A percentile compares a stretch with the other conserved stretches of the same genome.
These are phyloP conservation scores for Hippopotamyrus pictus DNA, from an alignment of 2,797 vertebrate genomes.

Conservation along the genomic window DNA sequence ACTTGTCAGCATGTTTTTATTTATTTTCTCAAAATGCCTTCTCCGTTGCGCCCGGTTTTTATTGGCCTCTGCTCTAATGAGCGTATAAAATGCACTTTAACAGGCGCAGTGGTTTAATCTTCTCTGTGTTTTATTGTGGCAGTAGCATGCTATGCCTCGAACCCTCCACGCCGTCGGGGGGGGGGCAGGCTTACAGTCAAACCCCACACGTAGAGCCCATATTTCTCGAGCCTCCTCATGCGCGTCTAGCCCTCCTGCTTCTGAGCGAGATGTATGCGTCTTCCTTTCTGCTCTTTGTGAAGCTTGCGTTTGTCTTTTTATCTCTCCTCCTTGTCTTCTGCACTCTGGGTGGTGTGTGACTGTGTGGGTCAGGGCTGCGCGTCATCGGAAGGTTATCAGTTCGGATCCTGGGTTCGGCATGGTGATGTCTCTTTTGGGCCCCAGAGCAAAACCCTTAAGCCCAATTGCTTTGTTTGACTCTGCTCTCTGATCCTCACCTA, in stretches of 20 bases:
- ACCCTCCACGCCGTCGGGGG: constrained; percentile 32
- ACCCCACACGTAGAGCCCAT: constrained; percentile 57
- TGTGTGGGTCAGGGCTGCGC: not conserved
- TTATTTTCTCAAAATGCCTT: constrained; percentile 39
- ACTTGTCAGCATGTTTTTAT: constrained; percentile 34
- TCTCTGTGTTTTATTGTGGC: constrained; percentile 43
- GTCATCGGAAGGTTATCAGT: not conserved
- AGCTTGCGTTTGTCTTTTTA: not conserved
- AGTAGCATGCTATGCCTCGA: constrained; percentile 40
- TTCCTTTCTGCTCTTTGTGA: not conserved
- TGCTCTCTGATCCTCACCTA: not conserved
- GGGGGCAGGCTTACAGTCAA: constrained; percentile 21
- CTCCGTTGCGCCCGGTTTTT: constrained; percentile 49
- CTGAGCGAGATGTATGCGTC: not conserved
- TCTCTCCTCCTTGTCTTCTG: not conserved
- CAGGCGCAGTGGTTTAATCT: constrained; percentile 38
- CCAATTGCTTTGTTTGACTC: not conserved
- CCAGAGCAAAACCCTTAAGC: not conserved
- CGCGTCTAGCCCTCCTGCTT: not conserved
- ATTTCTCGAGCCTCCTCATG: not conserved
- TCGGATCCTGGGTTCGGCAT: not conserved
- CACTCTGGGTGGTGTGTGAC: too few relatives aligned
- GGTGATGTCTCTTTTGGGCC: not conserved
- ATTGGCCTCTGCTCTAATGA: constrained; percentile 32
- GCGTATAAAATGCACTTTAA: constrained; percentile 47